Conservation (phyloP, 2,797 vertebrate genomes). For the Falco cherrug region DNA sequence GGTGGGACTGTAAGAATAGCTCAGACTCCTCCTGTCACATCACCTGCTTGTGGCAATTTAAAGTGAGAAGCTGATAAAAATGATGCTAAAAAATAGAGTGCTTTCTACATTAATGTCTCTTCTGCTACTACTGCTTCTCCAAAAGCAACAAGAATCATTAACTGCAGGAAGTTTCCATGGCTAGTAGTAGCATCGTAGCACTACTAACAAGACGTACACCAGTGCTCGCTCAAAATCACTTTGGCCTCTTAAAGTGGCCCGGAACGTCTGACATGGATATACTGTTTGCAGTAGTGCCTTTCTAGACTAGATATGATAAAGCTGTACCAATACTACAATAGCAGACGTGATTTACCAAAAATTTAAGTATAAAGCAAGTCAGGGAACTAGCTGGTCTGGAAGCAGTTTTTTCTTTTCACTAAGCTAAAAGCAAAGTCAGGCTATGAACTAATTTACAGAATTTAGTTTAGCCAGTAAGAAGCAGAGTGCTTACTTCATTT, state of each 20-base stretch:
- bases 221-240: not conserved
- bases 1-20: not conserved
- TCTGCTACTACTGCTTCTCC: not conserved
- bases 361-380: not conserved
- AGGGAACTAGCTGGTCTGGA: not conserved
- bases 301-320: not conserved
- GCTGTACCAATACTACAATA: not conserved
- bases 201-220: not conserved
- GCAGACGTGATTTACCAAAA: not conserved
- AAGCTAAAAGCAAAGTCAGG: not conserved
- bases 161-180: not conserved
- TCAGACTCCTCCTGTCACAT: not conserved
- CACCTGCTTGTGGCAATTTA: not conserved
- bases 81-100: not conserved
- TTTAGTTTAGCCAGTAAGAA: not conserved
- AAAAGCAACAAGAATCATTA: not conserved
- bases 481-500: not conserved
- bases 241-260: not conserved
- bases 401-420: not conserved
- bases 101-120: not conserved
- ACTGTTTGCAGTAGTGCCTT: not conserved
- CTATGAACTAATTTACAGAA: not conserved
- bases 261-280: not conserved
- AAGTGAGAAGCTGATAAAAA: constrained; percentile 35
- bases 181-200: not conserved